Base-by-base conservation (phyloP, 2,797 vertebrate genomes). In the Acestrorhynchus altus region DNA sequence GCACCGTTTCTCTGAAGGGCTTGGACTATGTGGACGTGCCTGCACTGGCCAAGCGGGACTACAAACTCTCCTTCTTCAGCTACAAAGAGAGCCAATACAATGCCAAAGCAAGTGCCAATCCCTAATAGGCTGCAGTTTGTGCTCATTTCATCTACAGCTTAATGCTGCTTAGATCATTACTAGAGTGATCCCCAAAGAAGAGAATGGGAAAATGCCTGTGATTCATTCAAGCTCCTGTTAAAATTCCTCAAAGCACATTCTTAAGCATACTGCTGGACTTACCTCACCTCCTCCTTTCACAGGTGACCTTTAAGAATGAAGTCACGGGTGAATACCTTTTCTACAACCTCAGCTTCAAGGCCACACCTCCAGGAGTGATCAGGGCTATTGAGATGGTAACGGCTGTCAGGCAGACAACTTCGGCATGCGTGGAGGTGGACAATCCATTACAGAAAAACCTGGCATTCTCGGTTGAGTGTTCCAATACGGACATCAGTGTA, bases 221-320 rank as follows among this genome's bases (percentile, higher is more conserved):
- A 44, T 49, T 2, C 24, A 47, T 16, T 22, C 44, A 67, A 47
- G 24, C 7, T 28, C 26, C 12, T 12, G 6, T 6, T 35, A 2
- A 35, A 35, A 35, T 35, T 2, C 6, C 6, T 35, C 6, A 35
- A 35, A 35, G 2, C 6, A 35, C 31, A 35, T 35, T 35, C 2
- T 2, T 6, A 18, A 15, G 15, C 64, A 66, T 24, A 24, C 20
- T n/a, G n/a, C 39, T 66, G 65, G 8, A 20, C 15, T 16, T 57
- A 16, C n/a, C 61, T 31, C 15, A n/a, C 20, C 0, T 59, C n/a
- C 49, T 35, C 42, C 16, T 73, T 70, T 0, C 11, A 3, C 88
- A 97, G 96, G 94, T 96, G 78, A 96, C 90, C 0, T 98, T 97
- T 89, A 82, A 86, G 56, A 96, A 96, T 0, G 92, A 96, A 71